Conservation (phyloP, 2,797 vertebrate species). For the Telmatherina bonti region DNA sequence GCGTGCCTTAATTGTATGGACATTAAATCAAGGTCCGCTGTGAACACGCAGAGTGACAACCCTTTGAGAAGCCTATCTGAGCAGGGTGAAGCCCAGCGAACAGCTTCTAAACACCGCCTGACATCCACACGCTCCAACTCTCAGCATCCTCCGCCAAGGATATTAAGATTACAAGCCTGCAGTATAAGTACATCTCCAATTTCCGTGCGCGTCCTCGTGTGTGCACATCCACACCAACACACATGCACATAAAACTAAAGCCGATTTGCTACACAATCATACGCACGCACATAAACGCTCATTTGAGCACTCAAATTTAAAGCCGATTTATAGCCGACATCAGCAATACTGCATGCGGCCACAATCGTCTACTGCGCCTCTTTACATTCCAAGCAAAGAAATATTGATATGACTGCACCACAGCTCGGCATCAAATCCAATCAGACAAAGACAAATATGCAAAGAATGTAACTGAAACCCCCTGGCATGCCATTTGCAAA, state of each 20-base stretch:
- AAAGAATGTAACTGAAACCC: background rate
- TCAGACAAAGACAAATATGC: background rate
- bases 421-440: conserved; percentile 22
- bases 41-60: conserved; percentile 98
- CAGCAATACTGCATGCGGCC: conserved; percentile 55
- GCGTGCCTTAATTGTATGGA: conserved; percentile 93
- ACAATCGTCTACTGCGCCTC: conserved; percentile 45
- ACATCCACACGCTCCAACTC: conserved; percentile 48
- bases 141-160: conserved; percentile 58
- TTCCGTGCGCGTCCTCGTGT: conserved; percentile 44
- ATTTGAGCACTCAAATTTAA: conserved; percentile 47
- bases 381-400: conserved; percentile 43
- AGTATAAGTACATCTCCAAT: conserved; percentile 55
- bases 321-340: conserved; percentile 70
- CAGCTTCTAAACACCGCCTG: conserved; percentile 37
- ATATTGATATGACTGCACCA: conserved; percentile 72
- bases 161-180: conserved; percentile 51
- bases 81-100: conserved; percentile 33
- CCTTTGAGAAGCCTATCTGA: conserved; percentile 48
- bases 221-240: conserved; percentile 16
- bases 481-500: conserved; percentile 14
- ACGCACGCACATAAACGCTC: conserved; percentile 25
- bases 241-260: conserved; percentile 39
- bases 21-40: conserved; percentile 99
- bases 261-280: conserved; percentile 53